These are phyloP conservation scores for Prionailurus viverrinus DNA, from an alignment of 2,113 vertebrate genomes.

Conservation along the genomic window DNA sequence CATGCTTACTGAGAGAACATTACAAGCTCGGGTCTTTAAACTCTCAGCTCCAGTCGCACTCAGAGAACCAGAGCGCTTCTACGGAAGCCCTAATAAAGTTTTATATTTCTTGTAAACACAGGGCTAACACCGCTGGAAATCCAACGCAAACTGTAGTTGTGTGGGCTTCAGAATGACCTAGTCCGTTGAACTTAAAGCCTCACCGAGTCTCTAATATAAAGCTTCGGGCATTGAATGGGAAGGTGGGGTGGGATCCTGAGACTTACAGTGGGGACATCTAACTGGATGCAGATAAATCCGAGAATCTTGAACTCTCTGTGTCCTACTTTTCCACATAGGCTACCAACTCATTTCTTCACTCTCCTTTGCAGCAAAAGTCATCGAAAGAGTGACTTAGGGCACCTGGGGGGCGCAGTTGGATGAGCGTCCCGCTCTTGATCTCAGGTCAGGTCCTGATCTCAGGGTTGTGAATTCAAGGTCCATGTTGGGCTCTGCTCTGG, in stretches of 20 bases:
- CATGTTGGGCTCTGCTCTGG: too few relatives aligned
- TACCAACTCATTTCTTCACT: neutral
- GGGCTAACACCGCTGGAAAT: neutral
- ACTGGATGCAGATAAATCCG: neutral
- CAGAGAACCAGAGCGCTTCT: neutral
- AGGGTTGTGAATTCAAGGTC: too few relatives aligned
- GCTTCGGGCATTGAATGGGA: neutral
- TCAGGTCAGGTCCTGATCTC: too few relatives aligned
- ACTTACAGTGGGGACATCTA: neutral
- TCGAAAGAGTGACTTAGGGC: neutral
- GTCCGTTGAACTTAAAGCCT: neutral
- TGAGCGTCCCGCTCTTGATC: too few relatives aligned
- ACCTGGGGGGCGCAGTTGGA: too few relatives aligned
- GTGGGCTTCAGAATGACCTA: neutral
- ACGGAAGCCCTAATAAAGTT: neutral
- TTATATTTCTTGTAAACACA: neutral
- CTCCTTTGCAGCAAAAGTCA: neutral
- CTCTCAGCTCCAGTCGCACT: neutral
- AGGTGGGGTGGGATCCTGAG: too few relatives aligned
- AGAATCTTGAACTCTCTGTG: neutral
- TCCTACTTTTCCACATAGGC: neutral
- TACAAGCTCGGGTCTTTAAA: neutral
- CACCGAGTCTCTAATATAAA: neutral
- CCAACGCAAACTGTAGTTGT: neutral
- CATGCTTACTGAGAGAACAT: neutral